Base-by-base conservation (phyloP, 35 echinoderm and acorn worm genomes). In the Hemicentrotus pulcherrimus region DNA sequence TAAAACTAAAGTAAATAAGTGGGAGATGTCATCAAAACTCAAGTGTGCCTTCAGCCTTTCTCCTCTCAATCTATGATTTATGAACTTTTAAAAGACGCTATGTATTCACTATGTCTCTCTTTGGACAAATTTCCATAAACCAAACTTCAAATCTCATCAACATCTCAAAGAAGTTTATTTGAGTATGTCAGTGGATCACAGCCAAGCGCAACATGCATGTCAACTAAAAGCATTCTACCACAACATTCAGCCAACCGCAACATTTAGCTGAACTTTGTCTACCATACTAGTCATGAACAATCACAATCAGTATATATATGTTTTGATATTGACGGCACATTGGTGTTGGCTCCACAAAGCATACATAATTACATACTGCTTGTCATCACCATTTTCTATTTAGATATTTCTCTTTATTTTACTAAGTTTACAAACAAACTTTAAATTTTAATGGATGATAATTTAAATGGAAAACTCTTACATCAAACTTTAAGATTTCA, bases 101-200 rank as follows among this genome's bases (percentile, higher is more conserved):
- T 55, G 15, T 55, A 55, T 55, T 55, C 65, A 78, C 65, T n/a
- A n/a, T n/a, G 28, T 78, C 65, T 78, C 65, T 78, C 22, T 78
- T 78, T 78, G 88, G 32, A 33, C 46, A 47, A 33, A 90, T 32
- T 90, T 47, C 88, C 33, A 90, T 90, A 90, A 90, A 90, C 88
- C 46, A 47, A 33, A 33, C 88, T 90, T 90, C 88, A 90, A 16
- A 24, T 90, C 33, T 15, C 32, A 33, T 47, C 33, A 90, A 90
- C 88, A 90, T 90, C 88, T 47, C 88, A 90, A 4, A 47, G 5
- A 33, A 41, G 88, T 90, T 90, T 90, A 90, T 90, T 90, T 90
- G 46, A 90, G 32, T 22, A 90, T 90, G 88, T 90, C 88, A 90
- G 9, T 18, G 32, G 32, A 35, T 89, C 15, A 46, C 87, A 89